Base-by-base conservation (phyloP, 1,140 invertebrate species). In the Drosophila tropicalis region DNA sequence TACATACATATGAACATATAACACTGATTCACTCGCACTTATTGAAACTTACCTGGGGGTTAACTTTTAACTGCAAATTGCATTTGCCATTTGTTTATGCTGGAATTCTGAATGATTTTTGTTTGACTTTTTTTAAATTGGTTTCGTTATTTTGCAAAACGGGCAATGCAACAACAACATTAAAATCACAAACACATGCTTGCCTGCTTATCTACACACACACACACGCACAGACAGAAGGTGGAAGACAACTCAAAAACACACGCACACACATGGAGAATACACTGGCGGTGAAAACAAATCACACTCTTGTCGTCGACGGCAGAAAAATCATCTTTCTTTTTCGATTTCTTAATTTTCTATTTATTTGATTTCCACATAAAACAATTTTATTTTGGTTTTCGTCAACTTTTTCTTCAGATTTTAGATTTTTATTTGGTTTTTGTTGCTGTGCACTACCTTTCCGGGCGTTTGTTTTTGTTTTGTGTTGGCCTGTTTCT, bases 141-240 rank as follows among this genome's bases (percentile, higher is more conserved):
- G 44, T 51, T 51, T 51, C 19, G 44, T 51, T 51, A 51, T 51
- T 51, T 51, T 15, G 44, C 62, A 66, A 51, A 82, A 73, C 57
- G 40, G 76, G 72, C 64, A 78, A 75, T 29, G 34, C 10, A 13
- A 39, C 78, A 85, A 85, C 62, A 85, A 85, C 71, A 86, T 66
- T 29, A 41, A 86, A 79, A 77, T 76, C 81, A 83, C 67, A 77
- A 84, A 75, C 76, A 81, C 81, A 81, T 67, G 67, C 65, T 51
- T 51, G 44, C 44, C 44, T 22, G 19, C 17, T 51, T 22, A 51
- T 19, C 44, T 51, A 22, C 44, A 51, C 7, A 3, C 10, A 51
- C 44, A 51, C 17, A 22, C 5, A 54, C 39, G 58, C 54, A 67
- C 69, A 44, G 61, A 67, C 57, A 40, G 19, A 25, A 25, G 29